These are phyloP conservation scores for Machimus atricapillus DNA, from an alignment of 2,888 invertebrate genomes.

Conservation along the genomic window DNA sequence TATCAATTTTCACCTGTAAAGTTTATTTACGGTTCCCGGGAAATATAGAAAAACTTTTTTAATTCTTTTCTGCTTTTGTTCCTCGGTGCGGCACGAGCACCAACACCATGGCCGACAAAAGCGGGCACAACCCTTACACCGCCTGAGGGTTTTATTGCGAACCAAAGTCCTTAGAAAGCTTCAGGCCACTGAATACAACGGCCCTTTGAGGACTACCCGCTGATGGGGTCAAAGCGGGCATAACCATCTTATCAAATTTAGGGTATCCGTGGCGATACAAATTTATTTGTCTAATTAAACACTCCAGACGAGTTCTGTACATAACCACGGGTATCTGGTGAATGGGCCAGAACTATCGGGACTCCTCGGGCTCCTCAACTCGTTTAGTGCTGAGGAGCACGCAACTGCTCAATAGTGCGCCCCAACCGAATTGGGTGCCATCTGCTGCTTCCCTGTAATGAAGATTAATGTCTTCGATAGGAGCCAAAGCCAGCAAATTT, in stretches of 20 bases:
- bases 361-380: neutral
- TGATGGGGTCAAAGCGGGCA: constrained; percentile 12
- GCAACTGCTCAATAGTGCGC: neutral
- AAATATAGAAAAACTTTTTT: neutral
- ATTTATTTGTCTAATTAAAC: constrained; percentile 28
- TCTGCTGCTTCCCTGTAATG: neutral
- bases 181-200: neutral
- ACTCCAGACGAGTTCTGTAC: neutral
- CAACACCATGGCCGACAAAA: neutral
- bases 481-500: neutral
- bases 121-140: neutral
- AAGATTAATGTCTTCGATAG: neutral
- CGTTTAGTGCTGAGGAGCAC: neutral
- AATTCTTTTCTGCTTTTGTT: neutral
- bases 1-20: constrained; percentile 31
- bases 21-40: constrained; percentile 5
- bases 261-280: neutral
- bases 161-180: neutral
- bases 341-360: neutral
- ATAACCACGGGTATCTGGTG: neutral
- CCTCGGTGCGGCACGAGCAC: neutral
- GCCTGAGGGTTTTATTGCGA: neutral
- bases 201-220: neutral
- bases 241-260: constrained; percentile 20
- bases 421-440: neutral